Evolutionary conservation across 2,888 invertebrate genomes (phyloP), one percentile per base, ranked within the genome.

Genomic region (Epiblema foenella): DNA sequence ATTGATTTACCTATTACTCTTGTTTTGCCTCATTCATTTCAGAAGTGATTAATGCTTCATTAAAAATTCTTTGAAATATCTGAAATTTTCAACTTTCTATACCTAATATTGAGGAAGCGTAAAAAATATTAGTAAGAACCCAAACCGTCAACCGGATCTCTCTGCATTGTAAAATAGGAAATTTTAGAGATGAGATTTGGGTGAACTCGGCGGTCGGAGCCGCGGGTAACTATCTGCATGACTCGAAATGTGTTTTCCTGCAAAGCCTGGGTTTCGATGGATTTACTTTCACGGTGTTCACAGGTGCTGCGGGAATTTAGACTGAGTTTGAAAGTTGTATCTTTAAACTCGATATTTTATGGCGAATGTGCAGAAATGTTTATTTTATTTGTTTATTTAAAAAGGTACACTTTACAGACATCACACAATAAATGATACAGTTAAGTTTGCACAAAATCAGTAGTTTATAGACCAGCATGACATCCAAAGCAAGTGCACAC

Each of bases 221-320:
- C 80, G 76, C 76, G 79, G 81, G 85, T 88, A 88, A 89, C 88
- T 89, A 89, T 89, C 88, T 87, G 87, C 81, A 83, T 80, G 82
- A 83, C 83, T 85, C 82, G 82, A 82, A 89, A 88, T 86, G 83
- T 89, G 84, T 89, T 88, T 85, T 83, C 81, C 82, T 82, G 83
- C 82, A 85, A 87, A 87, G 82, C 85, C 84, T 77, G 83, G 86
- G 80, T 83, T 83, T 83, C 77, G 75, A 73, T 73, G 82, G 82
- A 83, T 86, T 85, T 83, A 80, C 80, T 83, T 78, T 51, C 62
- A 59, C 39, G 20, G 42, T 62, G 56, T 77, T 75, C 77, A 75
- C 72, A 75, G 68, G 73, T 75, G 71, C 60, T 58, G 67, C 68
- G 49, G 29, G 51, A 69, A 73, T 42, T 39, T 37, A 54, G 54